Percentiles rank a stretch among this genome's conserved stretches.
Conservation (phyloP, 2,888 invertebrate species). For the Scaeva pyrastri region DNA sequence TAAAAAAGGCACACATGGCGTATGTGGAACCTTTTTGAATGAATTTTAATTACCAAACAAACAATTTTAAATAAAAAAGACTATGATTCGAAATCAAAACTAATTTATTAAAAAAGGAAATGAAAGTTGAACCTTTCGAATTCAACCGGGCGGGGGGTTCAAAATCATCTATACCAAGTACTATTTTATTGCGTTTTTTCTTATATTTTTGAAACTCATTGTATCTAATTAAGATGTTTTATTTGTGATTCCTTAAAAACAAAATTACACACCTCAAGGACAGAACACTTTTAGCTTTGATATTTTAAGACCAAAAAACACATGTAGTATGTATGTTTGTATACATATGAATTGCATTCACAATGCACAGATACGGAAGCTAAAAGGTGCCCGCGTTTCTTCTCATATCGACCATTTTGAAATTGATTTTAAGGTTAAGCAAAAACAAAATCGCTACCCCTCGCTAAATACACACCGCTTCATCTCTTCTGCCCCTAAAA, state of each 20-base stretch:
- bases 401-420: constrained; percentile 43
- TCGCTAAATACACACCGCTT: constrained; percentile 38
- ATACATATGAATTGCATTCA: not conserved
- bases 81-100: too few relatives aligned
- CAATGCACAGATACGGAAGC: constrained; percentile 62
- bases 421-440: constrained; percentile 72
- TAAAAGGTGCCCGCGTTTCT: constrained; percentile 26
- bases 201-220: not conserved
- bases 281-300: constrained; percentile 12
- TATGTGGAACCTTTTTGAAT: too few relatives aligned
- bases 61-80: too few relatives aligned
- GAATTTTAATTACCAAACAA: too few relatives aligned
- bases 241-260: not conserved
- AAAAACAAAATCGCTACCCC: constrained; percentile 37
- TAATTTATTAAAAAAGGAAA: too few relatives aligned
- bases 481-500: constrained; percentile 28
- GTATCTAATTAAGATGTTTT: constrained; percentile 3
- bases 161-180: too few relatives aligned
- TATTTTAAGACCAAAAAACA: constrained; percentile 13
- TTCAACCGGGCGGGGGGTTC: too few relatives aligned
- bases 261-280: constrained; percentile 15
- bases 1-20: too few relatives aligned
- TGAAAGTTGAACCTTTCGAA: too few relatives aligned
- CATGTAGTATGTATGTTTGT: not conserved
- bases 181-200: not conserved